Base-by-base conservation (phyloP, 2,113 vertebrate genomes). In the Channa maculata region DNA sequence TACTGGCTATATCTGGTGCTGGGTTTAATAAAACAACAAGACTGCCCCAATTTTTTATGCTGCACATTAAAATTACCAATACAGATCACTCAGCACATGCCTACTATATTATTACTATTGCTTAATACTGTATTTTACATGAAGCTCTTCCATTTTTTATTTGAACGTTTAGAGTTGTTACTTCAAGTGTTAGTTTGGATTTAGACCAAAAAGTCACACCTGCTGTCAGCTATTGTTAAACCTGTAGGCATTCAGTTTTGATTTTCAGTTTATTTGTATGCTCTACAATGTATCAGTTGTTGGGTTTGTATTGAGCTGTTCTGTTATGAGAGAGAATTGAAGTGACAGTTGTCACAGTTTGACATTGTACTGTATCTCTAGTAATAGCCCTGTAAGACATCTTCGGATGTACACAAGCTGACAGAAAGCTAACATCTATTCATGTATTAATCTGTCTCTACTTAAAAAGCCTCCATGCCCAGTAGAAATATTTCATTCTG, bases 331-430 rank as follows among this genome's bases (percentile, higher is more conserved):
- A 59, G 39, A 66, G 48, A 37, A 49, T 15, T 64, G 51, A 67
- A 59, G 71, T 83, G 84, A 84, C 82, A 82, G 75, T 74, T 76
- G 64, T 67, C 69, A 73, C 78, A 69, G 59, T 79, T 79, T 69
- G 70, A 78, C 39, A 44, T 67, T 66, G 77, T 71, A 75, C 77
- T 77, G 34, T 75, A 63, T 76, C 80, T 69, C 58, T 71, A 38
- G 57, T 84, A 83, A 82, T 76, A 87, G 58, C 64, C 44, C 48
- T 83, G 76, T 77, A 71, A 77, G 80, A 86, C 65, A 79, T 83
- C 68, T 75, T 58, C 70, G 84, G 78, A 85, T 89, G 88, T 85
- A 63, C 52, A 79, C 72, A 84, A 70, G 80, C 79, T 79, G 87
- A 82, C 81, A 75, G 79, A 69, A 77, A 86, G 79, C 77, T 63